These are phyloP conservation scores for Acleris laterana DNA, from an alignment of 2,888 invertebrate genomes.

Conservation along the genomic window DNA sequence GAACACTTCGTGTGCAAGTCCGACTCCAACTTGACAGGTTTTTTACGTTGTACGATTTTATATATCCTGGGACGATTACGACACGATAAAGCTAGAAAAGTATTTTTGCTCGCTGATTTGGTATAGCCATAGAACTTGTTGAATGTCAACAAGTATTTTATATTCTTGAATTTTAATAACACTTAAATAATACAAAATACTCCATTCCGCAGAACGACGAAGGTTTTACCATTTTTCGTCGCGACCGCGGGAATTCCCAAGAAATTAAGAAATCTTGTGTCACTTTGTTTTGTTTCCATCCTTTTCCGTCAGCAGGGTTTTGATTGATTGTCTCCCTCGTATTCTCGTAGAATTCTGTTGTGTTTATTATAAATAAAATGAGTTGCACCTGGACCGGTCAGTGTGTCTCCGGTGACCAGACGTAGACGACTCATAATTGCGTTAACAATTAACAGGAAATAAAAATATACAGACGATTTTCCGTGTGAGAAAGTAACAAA, in stretches of 20 bases:
- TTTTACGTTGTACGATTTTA: no score
- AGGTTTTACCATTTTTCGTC: no score
- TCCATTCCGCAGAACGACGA: no score
- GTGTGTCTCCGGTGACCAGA: slow-evolving; percentile 10
- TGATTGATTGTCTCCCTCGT: slow-evolving; percentile 10
- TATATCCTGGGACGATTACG: no score
- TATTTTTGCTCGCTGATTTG: no score
- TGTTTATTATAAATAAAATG: slow-evolving; percentile 30
- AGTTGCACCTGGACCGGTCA: slow-evolving; percentile 3
- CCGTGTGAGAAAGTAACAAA: neutral
- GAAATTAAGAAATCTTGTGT: slow-evolving; percentile 13
- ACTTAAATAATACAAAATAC: no score
- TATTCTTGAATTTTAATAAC: no score
- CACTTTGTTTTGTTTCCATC: slow-evolving; percentile 10
- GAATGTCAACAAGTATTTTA: no score
- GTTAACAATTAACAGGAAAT: neutral
- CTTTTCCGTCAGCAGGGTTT: slow-evolving; percentile 2
- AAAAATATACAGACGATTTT: neutral
- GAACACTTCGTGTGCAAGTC: no score
- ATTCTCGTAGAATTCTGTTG: neutral
- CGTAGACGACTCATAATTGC: slow-evolving; percentile 1
- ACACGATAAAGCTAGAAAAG: no score
- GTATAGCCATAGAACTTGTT: no score
- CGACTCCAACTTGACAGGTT: no score
- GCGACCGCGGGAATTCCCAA: neutral